Evolutionary conservation across 2,113 vertebrate species (phyloP), one percentile per base, ranked within the genome.

Genomic region (Addax nasomaculatus): DNA sequence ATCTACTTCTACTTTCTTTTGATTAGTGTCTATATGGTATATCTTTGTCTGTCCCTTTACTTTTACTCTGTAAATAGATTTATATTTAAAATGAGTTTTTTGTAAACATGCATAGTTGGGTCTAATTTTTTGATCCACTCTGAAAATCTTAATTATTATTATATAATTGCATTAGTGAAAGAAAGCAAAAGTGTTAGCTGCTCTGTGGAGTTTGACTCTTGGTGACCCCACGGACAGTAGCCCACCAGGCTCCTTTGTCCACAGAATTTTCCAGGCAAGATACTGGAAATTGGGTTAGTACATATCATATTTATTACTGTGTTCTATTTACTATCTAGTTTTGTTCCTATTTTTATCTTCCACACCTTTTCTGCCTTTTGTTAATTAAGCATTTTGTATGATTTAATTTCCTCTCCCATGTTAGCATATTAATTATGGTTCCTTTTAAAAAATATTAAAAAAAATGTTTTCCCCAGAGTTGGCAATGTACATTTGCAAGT

Each of bases 391-490:
- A 86, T 55, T 84, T 89, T 30, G 53, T 36, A 53, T 85, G 33
- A 89, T 78, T 80, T 16, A 6, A 19, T 95, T 83, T 95, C 81
- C 10, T 73, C 14, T 80, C 7, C 15, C 78, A 88, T 58, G 29
- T 70, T 81, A 90, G 23, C 15, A 58, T 93, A 58, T 93, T 11
- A 86, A 12, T 81, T 89, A 29, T 45, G n/a, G 4, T 49, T 84
- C 4, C 16, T 49, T 73, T 60, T 25, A 21, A 39, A 36, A 60
- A 62, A 13, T 30, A 30, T 49, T 49, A 0, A 0, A 19, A 79
- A 80, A 80, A 49, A 19, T 19, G 78, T 17, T 78, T 87, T 36
- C 5, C 7, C 53, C 89, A 36, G 29, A 95, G 47, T 83, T 88
- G 70, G 45, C 29, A 55, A 30, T 84, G 47, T n/a, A 78, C 17